Evolutionary conservation across 2,113 vertebrate species (phyloP).

Genomic region (Gavia stellata): DNA sequence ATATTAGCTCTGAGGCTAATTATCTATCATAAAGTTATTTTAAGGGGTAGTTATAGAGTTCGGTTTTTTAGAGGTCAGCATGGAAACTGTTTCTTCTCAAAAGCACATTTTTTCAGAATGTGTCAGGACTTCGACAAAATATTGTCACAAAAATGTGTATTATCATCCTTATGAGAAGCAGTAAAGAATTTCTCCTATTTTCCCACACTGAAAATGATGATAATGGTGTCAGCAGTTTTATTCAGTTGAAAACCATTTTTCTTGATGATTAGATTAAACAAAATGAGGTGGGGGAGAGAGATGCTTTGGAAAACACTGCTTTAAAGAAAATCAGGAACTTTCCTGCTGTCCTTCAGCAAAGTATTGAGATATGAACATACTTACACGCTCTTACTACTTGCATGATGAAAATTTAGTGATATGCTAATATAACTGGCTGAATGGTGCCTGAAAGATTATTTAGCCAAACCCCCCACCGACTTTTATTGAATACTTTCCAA

Average conservation of each 20-base stretch:
- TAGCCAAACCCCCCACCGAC: not conserved
- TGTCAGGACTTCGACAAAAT: not conserved
- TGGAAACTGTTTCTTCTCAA: not conserved
- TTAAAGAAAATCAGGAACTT: conserved; percentile 3
- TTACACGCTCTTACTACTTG: not conserved
- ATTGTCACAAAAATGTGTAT: not conserved
- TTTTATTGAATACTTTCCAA: not conserved
- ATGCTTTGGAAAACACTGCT: conserved; percentile 2
- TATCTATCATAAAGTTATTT: not conserved
- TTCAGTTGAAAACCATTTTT: conserved; percentile 48
- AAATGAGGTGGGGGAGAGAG: not conserved
- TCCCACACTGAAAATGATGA: not conserved
- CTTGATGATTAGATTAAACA: conserved; percentile 43
- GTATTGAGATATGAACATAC: not conserved
- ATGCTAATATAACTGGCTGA: not conserved
- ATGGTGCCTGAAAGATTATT: not conserved
- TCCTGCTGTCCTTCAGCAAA: not conserved
- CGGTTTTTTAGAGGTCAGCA: not conserved
- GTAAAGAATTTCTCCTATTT: conserved; percentile 1
- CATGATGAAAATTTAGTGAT: not conserved
- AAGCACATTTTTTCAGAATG: not conserved
- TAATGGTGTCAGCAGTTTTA: conserved; percentile 24
- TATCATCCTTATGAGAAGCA: conserved; percentile 44
- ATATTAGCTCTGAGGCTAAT: not conserved
- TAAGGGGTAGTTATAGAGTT: not conserved